These are phyloP conservation scores for Astreopora myriophthalma DNA, from an alignment of 64 coral and sea anemone species.

Conservation along the genomic window DNA sequence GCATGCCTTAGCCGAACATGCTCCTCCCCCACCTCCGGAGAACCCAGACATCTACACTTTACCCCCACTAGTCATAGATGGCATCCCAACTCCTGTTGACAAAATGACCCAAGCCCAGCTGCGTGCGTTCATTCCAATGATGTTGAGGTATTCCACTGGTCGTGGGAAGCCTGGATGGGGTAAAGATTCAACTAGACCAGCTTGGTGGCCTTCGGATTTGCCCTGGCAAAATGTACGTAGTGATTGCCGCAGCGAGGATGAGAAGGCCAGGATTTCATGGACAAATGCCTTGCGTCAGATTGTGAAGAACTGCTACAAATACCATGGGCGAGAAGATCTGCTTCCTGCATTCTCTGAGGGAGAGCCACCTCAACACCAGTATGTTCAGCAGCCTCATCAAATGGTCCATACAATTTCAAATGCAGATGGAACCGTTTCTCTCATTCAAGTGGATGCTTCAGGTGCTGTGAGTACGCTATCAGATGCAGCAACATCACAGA, in stretches of 20 bases:
- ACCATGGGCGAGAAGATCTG: constrained; percentile 93
- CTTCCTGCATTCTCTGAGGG: constrained; percentile 82
- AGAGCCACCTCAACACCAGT: constrained; percentile 71
- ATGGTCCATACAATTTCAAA: constrained; percentile 99
- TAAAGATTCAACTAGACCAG: constrained; percentile 88
- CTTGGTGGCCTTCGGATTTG: constrained; percentile 96
- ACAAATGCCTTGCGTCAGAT: constrained; percentile 95
- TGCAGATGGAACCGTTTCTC: constrained; percentile 96
- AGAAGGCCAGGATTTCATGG: constrained; percentile 98
- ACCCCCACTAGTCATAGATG: constrained; percentile 92
- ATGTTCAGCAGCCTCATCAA: constrained; percentile 81
- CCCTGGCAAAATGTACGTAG: constrained; percentile 99
- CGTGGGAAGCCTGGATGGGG: constrained; percentile 98
- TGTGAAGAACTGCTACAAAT: constrained; percentile 99
- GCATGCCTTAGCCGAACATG: constrained; percentile 90
- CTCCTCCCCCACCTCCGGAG: constrained; percentile 86
- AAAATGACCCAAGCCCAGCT: constrained; percentile 99
- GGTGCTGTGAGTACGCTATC: constrained; percentile 91
- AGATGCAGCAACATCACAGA: constrained; percentile 81
- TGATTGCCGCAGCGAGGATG: constrained; percentile 93
- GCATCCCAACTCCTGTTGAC: constrained; percentile 97
- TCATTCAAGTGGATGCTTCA: constrained; percentile 97
- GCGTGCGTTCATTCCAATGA: constrained; percentile 96
- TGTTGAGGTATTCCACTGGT: constrained; percentile 96
- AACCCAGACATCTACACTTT: constrained; percentile 86